A percentile compares a stretch with the other conserved stretches of the same genome.
Conservation (phyloP, 35 echinoderm and acorn worm genomes). For the Ophiothrix spiculata region DNA sequence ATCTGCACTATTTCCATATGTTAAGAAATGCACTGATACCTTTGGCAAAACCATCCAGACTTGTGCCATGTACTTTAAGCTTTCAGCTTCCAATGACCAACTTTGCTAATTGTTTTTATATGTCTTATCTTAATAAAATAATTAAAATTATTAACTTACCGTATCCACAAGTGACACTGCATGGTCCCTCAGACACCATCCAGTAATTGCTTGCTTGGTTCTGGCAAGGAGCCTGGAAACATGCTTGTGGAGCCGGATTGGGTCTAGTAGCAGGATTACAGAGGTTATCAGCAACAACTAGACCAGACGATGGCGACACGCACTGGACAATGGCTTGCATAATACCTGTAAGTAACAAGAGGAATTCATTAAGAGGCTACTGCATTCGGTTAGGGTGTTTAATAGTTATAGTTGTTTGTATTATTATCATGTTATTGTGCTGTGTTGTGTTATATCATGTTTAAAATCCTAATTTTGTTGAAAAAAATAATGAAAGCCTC, state of each 20-base stretch:
- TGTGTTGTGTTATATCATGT: too few species aligned
- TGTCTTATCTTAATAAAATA: not conserved
- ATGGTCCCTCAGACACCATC: not conserved
- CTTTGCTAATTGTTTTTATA: not conserved
- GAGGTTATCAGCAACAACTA: not conserved
- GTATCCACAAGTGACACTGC: not conserved
- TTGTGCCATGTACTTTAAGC: not conserved
- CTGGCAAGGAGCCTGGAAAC: not conserved
- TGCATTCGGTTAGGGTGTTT: too few species aligned
- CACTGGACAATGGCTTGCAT: not conserved
- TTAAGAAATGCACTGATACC: not conserved
- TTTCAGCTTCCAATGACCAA: too few species aligned
- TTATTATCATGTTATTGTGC: too few species aligned
- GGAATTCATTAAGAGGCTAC: too few species aligned
- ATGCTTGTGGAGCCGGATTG: not conserved
- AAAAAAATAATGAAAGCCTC: too few species aligned
- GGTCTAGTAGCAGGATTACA: not conserved
- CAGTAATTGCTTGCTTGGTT: not conserved
- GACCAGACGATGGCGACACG: not conserved
- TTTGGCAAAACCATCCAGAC: not conserved
- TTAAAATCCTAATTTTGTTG: too few species aligned
- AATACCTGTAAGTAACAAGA: not conserved
- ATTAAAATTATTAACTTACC: not conserved
- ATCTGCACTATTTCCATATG: not conserved
- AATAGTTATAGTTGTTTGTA: too few species aligned